Evolutionary conservation across 2,888 invertebrate genomes (phyloP).

Genomic region (Pseudanteris insignis): DNA sequence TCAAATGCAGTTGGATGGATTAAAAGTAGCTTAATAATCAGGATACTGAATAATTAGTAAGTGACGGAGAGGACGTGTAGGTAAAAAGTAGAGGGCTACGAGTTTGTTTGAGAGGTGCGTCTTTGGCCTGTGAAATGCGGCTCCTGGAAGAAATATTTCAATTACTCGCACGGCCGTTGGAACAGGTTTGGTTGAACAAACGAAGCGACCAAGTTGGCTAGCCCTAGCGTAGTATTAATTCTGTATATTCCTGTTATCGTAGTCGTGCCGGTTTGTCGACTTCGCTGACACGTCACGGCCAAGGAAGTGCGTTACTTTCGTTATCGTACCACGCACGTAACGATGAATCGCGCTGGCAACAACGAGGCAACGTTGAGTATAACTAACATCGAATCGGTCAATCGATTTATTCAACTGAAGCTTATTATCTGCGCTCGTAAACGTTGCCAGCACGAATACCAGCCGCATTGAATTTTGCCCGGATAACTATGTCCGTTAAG

Average conservation of each 20-base stretch:
- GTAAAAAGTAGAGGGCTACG: no score
- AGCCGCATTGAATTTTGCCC: slow-evolving; percentile 37
- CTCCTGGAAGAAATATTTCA: slow-evolving; percentile 46
- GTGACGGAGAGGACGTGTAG: no score
- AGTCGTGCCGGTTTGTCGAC: slow-evolving; percentile 46
- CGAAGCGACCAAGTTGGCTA: slow-evolving; percentile 37
- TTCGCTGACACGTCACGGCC: slow-evolving; percentile 54
- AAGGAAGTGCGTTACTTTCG: slow-evolving; percentile 54
- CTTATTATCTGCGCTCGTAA: slow-evolving; percentile 44
- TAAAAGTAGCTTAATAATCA: no score
- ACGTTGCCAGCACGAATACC: slow-evolving; percentile 35
- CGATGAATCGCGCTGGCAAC: slow-evolving; percentile 51
- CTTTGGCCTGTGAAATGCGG: slow-evolving; percentile 26
- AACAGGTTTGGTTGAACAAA: slow-evolving; percentile 56
- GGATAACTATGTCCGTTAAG: slow-evolving; percentile 43
- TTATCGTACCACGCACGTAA: slow-evolving; percentile 53
- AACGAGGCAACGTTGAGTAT: slow-evolving; percentile 32
- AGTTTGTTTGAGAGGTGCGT: slow-evolving; percentile 14
- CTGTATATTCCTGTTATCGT: slow-evolving; percentile 41
- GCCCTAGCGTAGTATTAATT: slow-evolving; percentile 46
- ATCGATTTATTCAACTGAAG: slow-evolving; percentile 42
- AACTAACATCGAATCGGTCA: slow-evolving; percentile 41
- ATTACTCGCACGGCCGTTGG: slow-evolving; percentile 35
- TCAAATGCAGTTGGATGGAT: no score
- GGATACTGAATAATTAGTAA: no score